Base-by-base conservation (phyloP, 2,113 vertebrate genomes). In the Bubalus kerabau region DNA sequence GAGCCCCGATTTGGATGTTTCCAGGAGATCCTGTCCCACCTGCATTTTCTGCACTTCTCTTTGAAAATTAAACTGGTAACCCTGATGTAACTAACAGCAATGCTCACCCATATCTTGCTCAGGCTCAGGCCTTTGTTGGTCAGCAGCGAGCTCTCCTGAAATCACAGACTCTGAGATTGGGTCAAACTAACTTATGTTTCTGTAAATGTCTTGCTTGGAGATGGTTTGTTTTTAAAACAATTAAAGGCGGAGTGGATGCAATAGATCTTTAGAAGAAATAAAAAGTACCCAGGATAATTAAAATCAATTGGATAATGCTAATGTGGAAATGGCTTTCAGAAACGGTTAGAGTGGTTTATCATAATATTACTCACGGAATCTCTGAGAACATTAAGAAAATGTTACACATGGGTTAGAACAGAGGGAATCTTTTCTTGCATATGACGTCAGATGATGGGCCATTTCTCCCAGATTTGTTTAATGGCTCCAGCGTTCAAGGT, bases 241-340 rank as follows among this genome's bases (percentile, higher is more conserved):
- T 95, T 95, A 97, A 86, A 56, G 60, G 48, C 16, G 95, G 87
- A 96, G 81, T 2, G 97, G 71, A 78, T 71, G 46, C 12, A 54
- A 85, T 74, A 36, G 24, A 87, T 92, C 78, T 96, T 59, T 59
- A 71, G 78, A 81, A 92, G 62, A 12, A 57, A 1, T 32, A 88
- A 76, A 74, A 48, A 62, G n/a, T 91, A 96, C 43, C 90, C 93
- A 82, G 93, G 90, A 95, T 97, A 80, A 97, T 85, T 91, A 95
- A 97, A 94, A 95, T 74, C 95, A 98, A 54, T 78, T 92, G 82
- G 52, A 91, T 85, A 76, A 97, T 86, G 94, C 15, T 96, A 86
- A 96, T 40, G 95, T 97, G 85, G 96, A 97, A 98, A 97, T 52
- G 57, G 71, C 80, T 98, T 98, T 96, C 94, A 96, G 84, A 91